phyloP scores from a whole-genome alignment of 2,888 invertebrate genomes.

The Lapara coniferarum region DNA sequence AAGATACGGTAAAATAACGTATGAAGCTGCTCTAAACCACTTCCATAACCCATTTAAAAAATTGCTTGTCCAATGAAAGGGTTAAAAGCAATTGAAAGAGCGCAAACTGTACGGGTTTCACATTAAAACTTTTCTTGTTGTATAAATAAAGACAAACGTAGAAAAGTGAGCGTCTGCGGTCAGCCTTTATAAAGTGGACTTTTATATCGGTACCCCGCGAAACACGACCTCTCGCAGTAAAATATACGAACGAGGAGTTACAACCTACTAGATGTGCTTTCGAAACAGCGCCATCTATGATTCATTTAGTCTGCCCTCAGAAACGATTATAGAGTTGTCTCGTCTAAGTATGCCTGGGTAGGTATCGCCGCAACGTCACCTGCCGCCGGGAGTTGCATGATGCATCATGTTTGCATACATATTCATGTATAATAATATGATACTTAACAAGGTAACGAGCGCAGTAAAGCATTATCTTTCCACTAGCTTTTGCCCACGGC shows the following conservation, averaged over 20 bases:
- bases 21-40: neutral
- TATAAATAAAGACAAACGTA: conserved; percentile 59
- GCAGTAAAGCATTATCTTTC: too few species aligned
- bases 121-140: conserved; percentile 46
- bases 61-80: conserved; percentile 13
- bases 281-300: neutral
- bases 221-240: conserved; percentile 69
- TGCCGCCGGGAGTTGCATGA: too few species aligned
- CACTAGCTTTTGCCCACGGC: too few species aligned
- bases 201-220: conserved; percentile 70
- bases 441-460: too few species aligned
- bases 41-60: conserved; percentile 9
- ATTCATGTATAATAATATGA: too few species aligned
- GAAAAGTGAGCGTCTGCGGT: conserved; percentile 62
- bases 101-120: conserved; percentile 38
- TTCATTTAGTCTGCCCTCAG: neutral
- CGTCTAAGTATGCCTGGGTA: too few species aligned
- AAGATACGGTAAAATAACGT: neutral
- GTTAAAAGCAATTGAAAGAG: conserved; percentile 56
- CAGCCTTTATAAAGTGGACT: conserved; percentile 74
- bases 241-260: conserved; percentile 52
- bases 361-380: too few species aligned
- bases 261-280: conserved; percentile 36
- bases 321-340: too few species aligned
- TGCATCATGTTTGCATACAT: too few species aligned